Conservation (phyloP, 64 coral and sea anemone genomes). For the Dendrophyllia cribrosa region DNA sequence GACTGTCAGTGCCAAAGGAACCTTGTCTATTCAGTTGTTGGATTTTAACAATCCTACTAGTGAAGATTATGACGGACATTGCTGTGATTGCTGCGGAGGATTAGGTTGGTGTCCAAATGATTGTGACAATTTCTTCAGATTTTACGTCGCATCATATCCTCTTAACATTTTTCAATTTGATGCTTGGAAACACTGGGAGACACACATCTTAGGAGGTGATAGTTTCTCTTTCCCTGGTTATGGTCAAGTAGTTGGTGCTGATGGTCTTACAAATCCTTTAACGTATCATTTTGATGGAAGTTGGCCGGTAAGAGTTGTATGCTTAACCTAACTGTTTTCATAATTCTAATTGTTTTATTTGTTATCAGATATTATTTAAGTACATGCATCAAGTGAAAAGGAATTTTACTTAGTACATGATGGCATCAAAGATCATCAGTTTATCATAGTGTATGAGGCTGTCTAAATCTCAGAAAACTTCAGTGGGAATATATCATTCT, state of each 20-base stretch:
- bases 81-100: slow-evolving; percentile 67
- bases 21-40: slow-evolving; percentile 78
- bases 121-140: slow-evolving; percentile 84
- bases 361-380: too few species aligned
- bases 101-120: slow-evolving; percentile 69
- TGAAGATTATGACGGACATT: slow-evolving; percentile 63
- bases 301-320: slow-evolving; percentile 65
- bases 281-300: slow-evolving; percentile 78
- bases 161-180: background rate
- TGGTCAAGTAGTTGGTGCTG: slow-evolving; percentile 52
- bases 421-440: too few species aligned
- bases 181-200: slow-evolving; percentile 59
- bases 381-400: too few species aligned
- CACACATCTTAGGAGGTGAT: slow-evolving; percentile 73
- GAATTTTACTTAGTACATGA: too few species aligned
- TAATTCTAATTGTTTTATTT: background rate
- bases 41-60: slow-evolving; percentile 68
- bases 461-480: too few species aligned
- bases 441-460: too few species aligned
- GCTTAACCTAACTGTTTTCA: background rate
- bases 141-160: slow-evolving; percentile 73
- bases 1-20: slow-evolving; percentile 60
- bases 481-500: too few species aligned
- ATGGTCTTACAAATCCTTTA: slow-evolving; percentile 68
- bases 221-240: slow-evolving; percentile 75